Conservation (phyloP, 2,797 vertebrate species). For the Falco concolor region DNA sequence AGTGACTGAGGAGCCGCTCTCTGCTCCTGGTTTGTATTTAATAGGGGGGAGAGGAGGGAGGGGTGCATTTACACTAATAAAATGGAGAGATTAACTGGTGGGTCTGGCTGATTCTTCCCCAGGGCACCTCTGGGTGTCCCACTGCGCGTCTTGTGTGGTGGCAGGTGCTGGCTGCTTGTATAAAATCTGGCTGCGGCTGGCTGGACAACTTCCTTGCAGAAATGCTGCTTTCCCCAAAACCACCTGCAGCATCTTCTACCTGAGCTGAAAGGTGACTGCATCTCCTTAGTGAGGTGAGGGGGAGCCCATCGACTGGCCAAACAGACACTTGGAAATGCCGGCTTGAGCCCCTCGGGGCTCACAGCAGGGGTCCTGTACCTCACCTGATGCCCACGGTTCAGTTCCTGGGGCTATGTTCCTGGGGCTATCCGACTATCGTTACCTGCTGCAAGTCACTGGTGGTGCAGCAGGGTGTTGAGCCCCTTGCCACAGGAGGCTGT, state of each 20-base stretch:
- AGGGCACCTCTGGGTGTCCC: background rate
- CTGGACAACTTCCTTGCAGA: background rate
- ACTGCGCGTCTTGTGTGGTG: background rate
- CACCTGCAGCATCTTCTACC: background rate
- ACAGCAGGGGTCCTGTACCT: background rate
- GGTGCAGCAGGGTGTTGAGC: background rate
- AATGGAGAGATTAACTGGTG: background rate
- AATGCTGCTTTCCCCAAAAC: background rate
- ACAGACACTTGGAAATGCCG: background rate
- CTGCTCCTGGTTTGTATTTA: conserved; percentile 62
- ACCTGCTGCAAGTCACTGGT: background rate
- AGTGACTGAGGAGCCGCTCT: conserved; percentile 37
- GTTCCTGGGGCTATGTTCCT: background rate
- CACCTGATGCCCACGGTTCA: accelerated
- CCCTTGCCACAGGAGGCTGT: accelerated
- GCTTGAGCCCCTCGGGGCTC: background rate
- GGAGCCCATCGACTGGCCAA: background rate
- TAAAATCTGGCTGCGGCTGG: background rate
- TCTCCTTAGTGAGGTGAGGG: background rate
- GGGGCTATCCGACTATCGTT: background rate
- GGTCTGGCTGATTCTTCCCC: background rate
- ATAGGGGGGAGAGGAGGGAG: background rate
- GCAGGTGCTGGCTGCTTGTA: background rate
- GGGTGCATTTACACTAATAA: conserved; percentile 54
- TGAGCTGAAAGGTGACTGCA: background rate